Evolutionary conservation across 1,140 invertebrate species (phyloP), one percentile per base, ranked within the genome.

Genomic region (Nasonia vitripennis): DNA sequence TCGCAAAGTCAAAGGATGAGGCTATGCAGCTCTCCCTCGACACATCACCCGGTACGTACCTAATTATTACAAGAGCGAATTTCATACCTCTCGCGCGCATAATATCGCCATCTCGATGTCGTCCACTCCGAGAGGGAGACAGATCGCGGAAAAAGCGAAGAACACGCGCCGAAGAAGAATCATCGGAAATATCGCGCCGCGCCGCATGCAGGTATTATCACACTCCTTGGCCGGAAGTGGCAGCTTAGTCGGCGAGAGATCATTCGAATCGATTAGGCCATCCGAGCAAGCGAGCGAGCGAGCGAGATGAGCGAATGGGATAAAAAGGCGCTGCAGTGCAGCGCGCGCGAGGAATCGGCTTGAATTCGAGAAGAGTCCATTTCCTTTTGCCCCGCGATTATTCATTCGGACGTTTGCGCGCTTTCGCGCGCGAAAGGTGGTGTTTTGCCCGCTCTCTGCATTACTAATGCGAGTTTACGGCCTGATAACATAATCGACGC

Each of bases 151-250:
- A 70, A 17, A 55, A 14, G 0, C 48, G 10, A 51, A 51, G 48
- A 51, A 51, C 5, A 23, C 11, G n/a, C 11, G 70, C 14, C 70
- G 27, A 71, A 2, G 70, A 45, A 45, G 9, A 45, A 31, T 80
- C 9, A 27, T 68, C 62, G 34, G 70, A 31, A 34, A 34, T 31
- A 68, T 70, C 62, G 23, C 23, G 62, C 78, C 12, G 2, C 6
- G 2, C 6, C 41, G 41, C 9, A 34, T 37, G 34, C 34, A 37
- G 27, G 55, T 31, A 67, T 80, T 68, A 67, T 80, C 62, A 68
- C 14, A 68, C 31, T 31, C 17, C 31, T 14, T 7, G 67, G 23
- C 67, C 79, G 79, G 79, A 81, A 81, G 67, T 71, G 20, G 79
- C 67, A 71, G 17, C 67, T 81, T 48, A 81, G 17, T 6, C 79